Evolutionary conservation across 2,888 invertebrate genomes (phyloP), one percentile per base, ranked within the genome.

Genomic region (Stegophylla sp.): DNA sequence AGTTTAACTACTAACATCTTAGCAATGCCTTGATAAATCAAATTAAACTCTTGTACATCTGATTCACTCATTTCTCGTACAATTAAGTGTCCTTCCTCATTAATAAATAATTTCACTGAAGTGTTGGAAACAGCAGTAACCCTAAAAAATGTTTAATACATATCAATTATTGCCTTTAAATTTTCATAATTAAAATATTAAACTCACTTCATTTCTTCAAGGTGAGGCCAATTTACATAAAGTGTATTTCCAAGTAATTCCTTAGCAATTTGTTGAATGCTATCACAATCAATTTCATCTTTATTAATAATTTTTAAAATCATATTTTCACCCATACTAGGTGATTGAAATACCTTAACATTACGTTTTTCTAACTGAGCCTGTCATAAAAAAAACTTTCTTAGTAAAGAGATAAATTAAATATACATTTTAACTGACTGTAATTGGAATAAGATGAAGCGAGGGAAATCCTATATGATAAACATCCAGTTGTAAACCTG

Each of bases 391-490:
- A 83, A 77, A 83, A 83, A 72, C 48, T 76, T 45, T 28, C 17
- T 23, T 56, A 53, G 13, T 1, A 43, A 23, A 34, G 7, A 34
- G 7, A 34, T 5, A 34, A 26, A 53, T 41, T 17, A 10, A 43
- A 53, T 61, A 26, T 48, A 28, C 15, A 48, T 82, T 34, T 17
- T 13, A 84, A 87, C 89, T 87, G 87, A 94, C 94, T 85, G 88
- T 89, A 86, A 95, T 95, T 34, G 91, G 88, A 53, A 98, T 88
- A 87, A 96, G 93, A 84, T 92, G 92, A 87, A 97, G 90, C 0
- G 96, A 96, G 0, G 98, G 97, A 86, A 98, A 98, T 13, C 98
- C 98, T 0, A 94, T 93, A 87, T 92, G 94, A 86, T 92, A 91
- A 73, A 92, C 89, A 84, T 93, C 91, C 48, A 91, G 86, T 82